These are phyloP conservation scores for Protonemura montana DNA, from an alignment of 2,888 invertebrate genomes.

Conservation along the genomic window DNA sequence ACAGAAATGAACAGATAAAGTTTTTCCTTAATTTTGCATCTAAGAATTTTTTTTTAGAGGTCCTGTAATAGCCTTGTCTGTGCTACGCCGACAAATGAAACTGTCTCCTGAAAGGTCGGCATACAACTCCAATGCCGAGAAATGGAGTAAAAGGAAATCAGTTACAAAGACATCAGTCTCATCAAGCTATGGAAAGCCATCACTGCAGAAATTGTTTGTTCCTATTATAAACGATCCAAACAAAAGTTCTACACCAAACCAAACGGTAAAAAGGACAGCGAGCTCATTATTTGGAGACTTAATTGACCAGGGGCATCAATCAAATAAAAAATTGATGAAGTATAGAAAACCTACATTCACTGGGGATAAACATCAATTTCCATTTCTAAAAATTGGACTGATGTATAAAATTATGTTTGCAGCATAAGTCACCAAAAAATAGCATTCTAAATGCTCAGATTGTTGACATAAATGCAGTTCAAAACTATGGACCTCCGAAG, in stretches of 20 bases:
- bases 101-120: neutral
- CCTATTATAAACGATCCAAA: conserved; percentile 32
- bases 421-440: neutral
- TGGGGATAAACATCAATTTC: too few relatives aligned
- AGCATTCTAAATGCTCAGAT: neutral
- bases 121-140: neutral
- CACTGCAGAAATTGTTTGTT: conserved; percentile 35
- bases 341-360: too few relatives aligned
- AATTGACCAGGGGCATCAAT: too few relatives aligned
- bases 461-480: neutral
- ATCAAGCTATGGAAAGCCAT: conserved; percentile 37
- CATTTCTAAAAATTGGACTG: too few relatives aligned
- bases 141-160: neutral
- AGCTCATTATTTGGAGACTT: neutral
- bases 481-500: conserved; percentile 29
- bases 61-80: conserved; percentile 16
- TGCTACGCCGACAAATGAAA: neutral
- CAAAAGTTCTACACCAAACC: neutral
- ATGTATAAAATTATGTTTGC: too few relatives aligned
- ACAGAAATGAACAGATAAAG: too few relatives aligned
- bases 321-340: too few relatives aligned
- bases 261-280: conserved; percentile 10
- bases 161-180: neutral
- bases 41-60: too few relatives aligned
- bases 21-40: too few relatives aligned